These are phyloP conservation scores for Zelleria hepariella DNA, from an alignment of 2,888 invertebrate genomes.

Conservation along the genomic window DNA sequence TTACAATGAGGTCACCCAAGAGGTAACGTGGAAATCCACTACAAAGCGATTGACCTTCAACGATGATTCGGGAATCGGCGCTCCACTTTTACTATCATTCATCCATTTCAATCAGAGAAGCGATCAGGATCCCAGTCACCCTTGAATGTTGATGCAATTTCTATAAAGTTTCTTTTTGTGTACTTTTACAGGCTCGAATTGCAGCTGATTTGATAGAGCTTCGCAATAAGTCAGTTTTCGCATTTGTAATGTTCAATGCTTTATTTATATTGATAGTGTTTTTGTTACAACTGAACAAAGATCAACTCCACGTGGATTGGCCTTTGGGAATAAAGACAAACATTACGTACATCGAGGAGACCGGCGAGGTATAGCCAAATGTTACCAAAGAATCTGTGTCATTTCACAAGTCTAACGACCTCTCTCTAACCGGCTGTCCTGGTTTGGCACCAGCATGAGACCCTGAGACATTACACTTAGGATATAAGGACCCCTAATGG, in stretches of 20 bases:
- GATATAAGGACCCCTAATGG: not conserved
- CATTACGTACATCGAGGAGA: conserved; percentile 93
- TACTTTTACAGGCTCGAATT: conserved; percentile 84
- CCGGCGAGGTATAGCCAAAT: conserved; percentile 85
- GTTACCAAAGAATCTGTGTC: conserved; percentile 57
- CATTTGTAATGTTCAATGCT: conserved; percentile 99
- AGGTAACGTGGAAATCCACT: conserved; percentile 81
- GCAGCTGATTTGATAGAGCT: conserved; percentile 93
- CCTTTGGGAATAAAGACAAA: conserved; percentile 96
- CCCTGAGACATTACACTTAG: conserved; percentile 17
- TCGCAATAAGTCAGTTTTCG: conserved; percentile 97
- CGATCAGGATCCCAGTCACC: conserved; percentile 54
- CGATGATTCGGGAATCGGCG: conserved; percentile 48
- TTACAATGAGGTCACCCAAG: conserved; percentile 89
- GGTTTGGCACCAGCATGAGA: conserved; percentile 68
- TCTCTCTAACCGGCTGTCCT: conserved; percentile 68
- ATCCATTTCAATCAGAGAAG: not conserved
- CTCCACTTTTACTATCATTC: not conserved
- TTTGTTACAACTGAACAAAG: conserved; percentile 99
- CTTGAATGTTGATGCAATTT: conserved; percentile 64
- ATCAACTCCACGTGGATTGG: conserved; percentile 97
- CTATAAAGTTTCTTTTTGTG: conserved; percentile 52
- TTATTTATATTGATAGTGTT: conserved; percentile 99
- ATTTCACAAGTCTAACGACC: conserved; percentile 68
- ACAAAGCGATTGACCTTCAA: conserved; percentile 58